phyloP scores from a whole-genome alignment of 2,888 invertebrate genomes.

The Empis livida region DNA sequence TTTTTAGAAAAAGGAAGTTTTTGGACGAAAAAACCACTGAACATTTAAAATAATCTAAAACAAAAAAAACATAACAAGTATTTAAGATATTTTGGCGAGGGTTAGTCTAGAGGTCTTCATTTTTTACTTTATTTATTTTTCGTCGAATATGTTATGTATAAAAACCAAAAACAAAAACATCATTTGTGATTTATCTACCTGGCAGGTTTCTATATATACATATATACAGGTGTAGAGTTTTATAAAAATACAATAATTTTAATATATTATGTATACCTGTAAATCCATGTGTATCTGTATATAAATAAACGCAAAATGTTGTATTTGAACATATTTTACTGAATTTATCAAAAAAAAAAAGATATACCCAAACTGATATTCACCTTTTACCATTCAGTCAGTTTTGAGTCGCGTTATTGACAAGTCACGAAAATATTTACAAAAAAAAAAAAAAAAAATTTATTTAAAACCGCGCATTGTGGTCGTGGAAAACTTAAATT shows the following conservation, averaged over 20 bases:
- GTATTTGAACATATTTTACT: too few relatives aligned
- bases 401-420: slow-evolving; percentile 5
- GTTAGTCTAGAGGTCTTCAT: background rate
- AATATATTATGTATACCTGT: background rate
- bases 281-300: too few relatives aligned
- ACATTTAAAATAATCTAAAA: background rate
- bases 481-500: too few relatives aligned
- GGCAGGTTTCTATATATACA: too few relatives aligned
- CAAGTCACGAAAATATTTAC: background rate
- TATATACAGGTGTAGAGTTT: too few relatives aligned
- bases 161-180: too few relatives aligned
- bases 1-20: background rate
- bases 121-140: too few relatives aligned
- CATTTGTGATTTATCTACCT: too few relatives aligned
- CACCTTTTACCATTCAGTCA: slow-evolving; percentile 4
- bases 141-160: too few relatives aligned
- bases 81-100: background rate
- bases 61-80: background rate
- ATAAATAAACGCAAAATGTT: too few relatives aligned
- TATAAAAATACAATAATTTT: too few relatives aligned
- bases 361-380: background rate
- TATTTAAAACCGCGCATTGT: too few relatives aligned
- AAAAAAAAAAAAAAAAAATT: background rate
- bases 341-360: background rate
- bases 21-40: background rate